These are phyloP conservation scores for Epinephelus moara DNA, from an alignment of 2,113 vertebrate genomes.

Conservation along the genomic window DNA sequence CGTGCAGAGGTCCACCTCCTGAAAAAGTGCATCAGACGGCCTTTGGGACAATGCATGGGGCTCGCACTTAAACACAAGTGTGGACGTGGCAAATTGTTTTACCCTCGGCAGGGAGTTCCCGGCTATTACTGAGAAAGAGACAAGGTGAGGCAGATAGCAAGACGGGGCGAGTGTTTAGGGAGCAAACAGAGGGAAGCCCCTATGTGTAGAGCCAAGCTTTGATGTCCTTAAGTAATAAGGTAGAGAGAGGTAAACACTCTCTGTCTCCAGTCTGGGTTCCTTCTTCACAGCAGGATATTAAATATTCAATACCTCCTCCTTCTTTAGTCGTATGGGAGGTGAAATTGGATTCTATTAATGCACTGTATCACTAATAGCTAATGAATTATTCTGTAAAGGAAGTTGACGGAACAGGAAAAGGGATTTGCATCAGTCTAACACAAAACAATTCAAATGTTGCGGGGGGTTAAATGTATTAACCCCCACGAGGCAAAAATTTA, in stretches of 20 bases:
- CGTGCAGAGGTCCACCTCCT: slow-evolving; percentile 39
- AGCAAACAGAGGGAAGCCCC: slow-evolving; percentile 55
- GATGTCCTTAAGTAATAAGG: slow-evolving; percentile 70
- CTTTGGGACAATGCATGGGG: slow-evolving; percentile 20
- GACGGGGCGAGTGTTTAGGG: slow-evolving; percentile 51
- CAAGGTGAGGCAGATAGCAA: slow-evolving; percentile 36
- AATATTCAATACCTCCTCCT: slow-evolving; percentile 59
- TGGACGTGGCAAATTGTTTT: slow-evolving; percentile 62
- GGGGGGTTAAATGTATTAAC: slow-evolving; percentile 73
- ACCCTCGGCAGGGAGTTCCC: slow-evolving; percentile 46
- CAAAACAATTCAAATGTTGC: slow-evolving; percentile 51
- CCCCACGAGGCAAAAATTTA: slow-evolving; percentile 64
- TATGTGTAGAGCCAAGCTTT: slow-evolving; percentile 54
- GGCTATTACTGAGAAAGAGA: slow-evolving; percentile 43
- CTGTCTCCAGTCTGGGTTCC: slow-evolving; percentile 48
- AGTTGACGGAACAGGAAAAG: slow-evolving; percentile 32
- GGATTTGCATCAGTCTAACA: slow-evolving; percentile 38
- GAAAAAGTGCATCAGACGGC: slow-evolving; percentile 49
- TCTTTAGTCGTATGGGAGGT: slow-evolving; percentile 23
- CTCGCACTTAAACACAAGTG: slow-evolving; percentile 42
- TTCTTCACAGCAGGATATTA: slow-evolving; percentile 59
- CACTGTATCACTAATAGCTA: slow-evolving; percentile 17
- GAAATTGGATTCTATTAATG: slow-evolving; percentile 48
- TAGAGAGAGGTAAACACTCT: slow-evolving; percentile 54
- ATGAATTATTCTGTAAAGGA: slow-evolving; percentile 45